phyloP scores from a whole-genome alignment of 1,140 invertebrate genomes.

The Pogonomyrmex barbatus region DNA sequence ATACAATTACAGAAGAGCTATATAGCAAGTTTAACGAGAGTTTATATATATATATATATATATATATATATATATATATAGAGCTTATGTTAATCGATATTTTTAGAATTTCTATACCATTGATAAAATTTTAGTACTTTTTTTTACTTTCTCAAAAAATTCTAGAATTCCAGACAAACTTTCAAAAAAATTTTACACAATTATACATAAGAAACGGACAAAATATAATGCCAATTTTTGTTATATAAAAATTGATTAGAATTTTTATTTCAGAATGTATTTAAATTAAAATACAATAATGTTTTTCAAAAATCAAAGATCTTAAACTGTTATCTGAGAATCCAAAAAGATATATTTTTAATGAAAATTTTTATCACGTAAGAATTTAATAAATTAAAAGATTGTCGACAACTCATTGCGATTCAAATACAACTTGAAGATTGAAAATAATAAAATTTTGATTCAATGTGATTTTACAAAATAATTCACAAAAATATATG shows the following conservation, averaged over 20 bases:
- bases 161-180: no score
- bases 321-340: neutral
- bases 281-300: neutral
- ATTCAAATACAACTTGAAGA: neutral
- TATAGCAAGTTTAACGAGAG: no score
- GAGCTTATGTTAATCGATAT: neutral
- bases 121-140: neutral
- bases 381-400: neutral
- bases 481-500: conserved; percentile 20
- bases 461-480: conserved; percentile 21
- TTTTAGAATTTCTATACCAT: neutral
- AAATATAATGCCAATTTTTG: neutral
- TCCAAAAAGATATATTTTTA: neutral
- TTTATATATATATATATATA: no score
- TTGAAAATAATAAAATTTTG: neutral
- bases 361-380: neutral
- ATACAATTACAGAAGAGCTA: neutral
- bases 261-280: conserved; percentile 5
- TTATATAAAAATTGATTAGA: neutral
- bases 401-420: neutral
- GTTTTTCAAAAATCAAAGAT: neutral
- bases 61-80: no score
- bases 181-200: neutral
- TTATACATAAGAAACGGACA: neutral
- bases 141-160: neutral